Conservation (phyloP, 2,888 invertebrate species). For the Agrochola circellaris region DNA sequence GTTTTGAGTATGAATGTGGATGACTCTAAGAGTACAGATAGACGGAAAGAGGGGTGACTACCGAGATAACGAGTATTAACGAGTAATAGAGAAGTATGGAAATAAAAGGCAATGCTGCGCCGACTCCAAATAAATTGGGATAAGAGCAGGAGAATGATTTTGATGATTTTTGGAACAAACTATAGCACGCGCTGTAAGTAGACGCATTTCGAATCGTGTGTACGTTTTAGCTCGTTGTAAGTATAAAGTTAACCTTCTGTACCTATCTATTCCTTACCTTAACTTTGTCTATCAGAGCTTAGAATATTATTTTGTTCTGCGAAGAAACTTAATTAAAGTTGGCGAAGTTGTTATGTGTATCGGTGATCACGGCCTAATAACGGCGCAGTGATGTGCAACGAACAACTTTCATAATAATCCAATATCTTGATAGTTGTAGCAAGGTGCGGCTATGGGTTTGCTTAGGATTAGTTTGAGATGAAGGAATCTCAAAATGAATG, state of each 20-base stretch:
- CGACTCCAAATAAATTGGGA: not conserved
- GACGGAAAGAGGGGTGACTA: no score
- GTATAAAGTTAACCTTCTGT: slow-evolving; percentile 1
- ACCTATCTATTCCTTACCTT: not conserved
- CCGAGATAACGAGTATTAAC: no score
- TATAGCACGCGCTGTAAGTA: no score
- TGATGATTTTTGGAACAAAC: no score
- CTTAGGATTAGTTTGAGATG: slow-evolving; percentile 6
- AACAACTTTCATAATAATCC: slow-evolving; percentile 45
- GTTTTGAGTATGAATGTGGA: not conserved
- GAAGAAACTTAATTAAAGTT: slow-evolving; percentile 64
- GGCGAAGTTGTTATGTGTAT: slow-evolving; percentile 49
- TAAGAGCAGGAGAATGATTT: not conserved
- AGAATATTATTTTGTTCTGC: slow-evolving; percentile 34
- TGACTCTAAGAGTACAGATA: not conserved
- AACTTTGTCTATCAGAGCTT: slow-evolving; percentile 41
- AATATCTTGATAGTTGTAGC: slow-evolving; percentile 22
- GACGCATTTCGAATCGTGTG: not conserved
- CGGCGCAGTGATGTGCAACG: slow-evolving; percentile 46
- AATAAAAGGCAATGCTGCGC: no score
- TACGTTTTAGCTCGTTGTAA: not conserved
- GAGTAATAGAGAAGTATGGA: no score
- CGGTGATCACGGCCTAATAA: slow-evolving; percentile 33
- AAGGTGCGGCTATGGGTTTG: not conserved
- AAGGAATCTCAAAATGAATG: not conserved